Evolutionary conservation across 2,888 invertebrate species (phyloP).

Genomic region (Trichogramma evanescens): DNA sequence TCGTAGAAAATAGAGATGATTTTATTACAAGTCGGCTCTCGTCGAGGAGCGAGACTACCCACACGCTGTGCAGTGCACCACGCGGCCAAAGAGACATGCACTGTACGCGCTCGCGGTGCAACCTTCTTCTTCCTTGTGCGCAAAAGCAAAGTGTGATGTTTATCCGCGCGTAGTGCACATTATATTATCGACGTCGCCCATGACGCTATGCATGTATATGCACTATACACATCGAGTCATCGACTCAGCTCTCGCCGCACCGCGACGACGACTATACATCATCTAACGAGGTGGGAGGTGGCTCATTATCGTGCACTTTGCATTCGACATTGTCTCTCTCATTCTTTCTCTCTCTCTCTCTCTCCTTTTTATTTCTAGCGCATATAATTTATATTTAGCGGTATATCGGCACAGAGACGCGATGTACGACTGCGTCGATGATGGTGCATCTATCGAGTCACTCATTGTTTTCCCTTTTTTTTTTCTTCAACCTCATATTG

Average conservation of each 20-base stretch:
- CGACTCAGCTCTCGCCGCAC: not conserved
- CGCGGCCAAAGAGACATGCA: not conserved
- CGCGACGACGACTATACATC: slow-evolving; percentile 5
- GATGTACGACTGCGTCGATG: too few species aligned
- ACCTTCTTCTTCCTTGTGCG: slow-evolving; percentile 3
- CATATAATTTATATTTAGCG: too few species aligned
- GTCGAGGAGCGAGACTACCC: slow-evolving; percentile 2
- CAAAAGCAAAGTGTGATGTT: not conserved
- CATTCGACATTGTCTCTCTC: slow-evolving; percentile 17
- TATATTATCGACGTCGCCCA: slow-evolving; percentile 6
- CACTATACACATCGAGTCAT: not conserved
- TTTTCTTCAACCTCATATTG: too few species aligned
- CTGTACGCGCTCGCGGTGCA: not conserved
- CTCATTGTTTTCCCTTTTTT: too few species aligned
- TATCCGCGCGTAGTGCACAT: not conserved
- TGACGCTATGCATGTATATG: not conserved
- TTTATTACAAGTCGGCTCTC: not conserved
- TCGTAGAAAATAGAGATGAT: not conserved
- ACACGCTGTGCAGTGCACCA: slow-evolving; percentile 8
- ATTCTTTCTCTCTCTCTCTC: not conserved
- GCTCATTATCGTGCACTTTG: slow-evolving; percentile 22
- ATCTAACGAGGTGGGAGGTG: slow-evolving; percentile 14
- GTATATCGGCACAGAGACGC: too few species aligned
- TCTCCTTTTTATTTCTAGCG: too few species aligned
- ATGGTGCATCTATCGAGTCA: too few species aligned